A percentile compares a stretch with the other conserved stretches of the same genome.
Evolutionary conservation across 2,113 vertebrate genomes (phyloP).

Genomic region (Nothoprocta pentlandii): DNA sequence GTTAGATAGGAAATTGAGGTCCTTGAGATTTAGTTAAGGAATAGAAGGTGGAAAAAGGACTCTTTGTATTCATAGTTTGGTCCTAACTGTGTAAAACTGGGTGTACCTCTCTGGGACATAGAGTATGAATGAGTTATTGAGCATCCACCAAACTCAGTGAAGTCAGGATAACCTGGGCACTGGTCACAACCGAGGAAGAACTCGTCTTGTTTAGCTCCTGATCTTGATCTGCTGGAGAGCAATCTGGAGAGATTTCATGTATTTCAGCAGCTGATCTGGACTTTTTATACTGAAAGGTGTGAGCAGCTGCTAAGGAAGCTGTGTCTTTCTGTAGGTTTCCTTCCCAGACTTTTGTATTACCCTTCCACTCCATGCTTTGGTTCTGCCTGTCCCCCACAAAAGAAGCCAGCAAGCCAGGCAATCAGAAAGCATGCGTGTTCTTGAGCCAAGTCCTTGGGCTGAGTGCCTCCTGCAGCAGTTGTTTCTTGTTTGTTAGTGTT

Average conservation of each 20-base stretch:
- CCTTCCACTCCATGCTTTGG: background rate
- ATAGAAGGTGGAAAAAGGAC: background rate
- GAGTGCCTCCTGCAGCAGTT: background rate
- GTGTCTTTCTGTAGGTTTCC: background rate
- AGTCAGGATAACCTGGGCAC: background rate
- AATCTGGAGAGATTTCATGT: background rate
- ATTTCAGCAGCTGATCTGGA: background rate
- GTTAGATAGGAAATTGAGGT: background rate
- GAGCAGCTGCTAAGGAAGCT: background rate
- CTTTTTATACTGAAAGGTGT: background rate
- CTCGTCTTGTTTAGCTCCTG: background rate
- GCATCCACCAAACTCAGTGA: background rate
- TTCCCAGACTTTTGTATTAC: background rate
- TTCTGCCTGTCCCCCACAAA: background rate
- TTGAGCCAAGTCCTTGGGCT: background rate
- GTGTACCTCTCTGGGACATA: background rate
- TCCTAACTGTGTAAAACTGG: background rate
- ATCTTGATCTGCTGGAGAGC: background rate
- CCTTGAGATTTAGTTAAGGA: background rate
- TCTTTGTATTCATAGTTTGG: background rate
- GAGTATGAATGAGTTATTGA: background rate
- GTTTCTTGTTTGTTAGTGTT: background rate
- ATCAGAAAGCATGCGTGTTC: background rate
- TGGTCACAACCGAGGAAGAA: background rate
- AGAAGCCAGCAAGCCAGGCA: background rate